phyloP scores from a whole-genome alignment of 2,888 invertebrate genomes.

The Drosophila macrospina region DNA sequence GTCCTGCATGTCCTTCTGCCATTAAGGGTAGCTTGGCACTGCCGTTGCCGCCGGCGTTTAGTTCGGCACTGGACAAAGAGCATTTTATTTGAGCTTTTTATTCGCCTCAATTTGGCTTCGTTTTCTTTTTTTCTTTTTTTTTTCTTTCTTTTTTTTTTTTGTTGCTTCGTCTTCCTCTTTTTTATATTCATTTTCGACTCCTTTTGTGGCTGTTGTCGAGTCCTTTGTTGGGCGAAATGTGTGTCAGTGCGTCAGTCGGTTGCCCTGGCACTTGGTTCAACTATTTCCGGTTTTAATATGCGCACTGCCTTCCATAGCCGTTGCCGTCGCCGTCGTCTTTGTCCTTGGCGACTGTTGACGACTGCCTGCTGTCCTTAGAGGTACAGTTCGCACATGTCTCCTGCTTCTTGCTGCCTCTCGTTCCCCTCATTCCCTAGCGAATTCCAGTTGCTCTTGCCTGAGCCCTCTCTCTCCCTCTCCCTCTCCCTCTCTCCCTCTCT shows the following conservation, averaged over 20 bases:
- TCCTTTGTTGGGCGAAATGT: slow-evolving; percentile 77
- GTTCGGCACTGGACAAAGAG: slow-evolving; percentile 77
- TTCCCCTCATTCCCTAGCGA: slow-evolving; percentile 34
- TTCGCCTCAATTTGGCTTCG: slow-evolving; percentile 63
- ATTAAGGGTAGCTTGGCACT: slow-evolving; percentile 72
- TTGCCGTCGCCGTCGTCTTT: slow-evolving; percentile 23
- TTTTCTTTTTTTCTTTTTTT: slow-evolving; percentile 22
- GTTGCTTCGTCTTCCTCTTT: too few relatives aligned
- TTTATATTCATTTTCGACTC: too few relatives aligned
- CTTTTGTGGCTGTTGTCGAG: slow-evolving; percentile 52
- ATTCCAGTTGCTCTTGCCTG: slow-evolving; percentile 12
- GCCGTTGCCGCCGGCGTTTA: slow-evolving; percentile 69
- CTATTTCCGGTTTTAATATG: slow-evolving; percentile 80
- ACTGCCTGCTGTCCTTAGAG: slow-evolving; percentile 27
- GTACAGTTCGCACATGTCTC: slow-evolving; percentile 76
- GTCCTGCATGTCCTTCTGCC: slow-evolving; percentile 60
- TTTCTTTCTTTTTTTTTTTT: slow-evolving; percentile 27
- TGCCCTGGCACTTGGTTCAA: slow-evolving; percentile 79
- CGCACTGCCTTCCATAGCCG: slow-evolving; percentile 65
- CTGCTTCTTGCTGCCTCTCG: slow-evolving; percentile 24
- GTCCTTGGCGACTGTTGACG: slow-evolving; percentile 47
- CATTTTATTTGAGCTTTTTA: slow-evolving; percentile 81
- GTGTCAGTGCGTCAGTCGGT: slow-evolving; percentile 81
- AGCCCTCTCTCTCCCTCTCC: too few relatives aligned
- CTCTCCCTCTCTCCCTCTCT: too few relatives aligned